These are phyloP conservation scores for Pristis pectinata DNA, from an alignment of 2,797 vertebrate genomes.

Conservation along the genomic window DNA sequence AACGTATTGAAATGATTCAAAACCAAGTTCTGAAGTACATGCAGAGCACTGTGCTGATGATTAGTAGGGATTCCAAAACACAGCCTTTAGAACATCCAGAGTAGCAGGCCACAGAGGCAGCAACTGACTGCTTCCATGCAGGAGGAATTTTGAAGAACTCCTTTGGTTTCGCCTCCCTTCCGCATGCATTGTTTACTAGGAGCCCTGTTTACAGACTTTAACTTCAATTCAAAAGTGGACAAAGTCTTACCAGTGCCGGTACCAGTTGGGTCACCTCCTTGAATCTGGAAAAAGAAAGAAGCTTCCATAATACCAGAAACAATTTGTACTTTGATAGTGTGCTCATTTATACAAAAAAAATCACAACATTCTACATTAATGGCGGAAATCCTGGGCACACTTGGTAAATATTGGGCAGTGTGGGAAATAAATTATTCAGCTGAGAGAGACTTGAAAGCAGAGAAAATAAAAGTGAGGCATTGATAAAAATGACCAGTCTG, in stretches of 20 bases:
- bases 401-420: background rate
- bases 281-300: slow-evolving; percentile 68
- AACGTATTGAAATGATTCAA: background rate
- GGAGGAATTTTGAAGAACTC: background rate
- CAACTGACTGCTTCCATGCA: background rate
- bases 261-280: slow-evolving; percentile 93
- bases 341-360: background rate
- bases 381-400: background rate
- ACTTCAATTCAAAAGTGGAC: background rate
- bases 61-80: background rate
- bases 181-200: background rate
- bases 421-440: background rate
- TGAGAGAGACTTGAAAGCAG: background rate
- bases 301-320: background rate
- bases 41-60: background rate
- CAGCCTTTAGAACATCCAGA: background rate
- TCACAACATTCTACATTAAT: background rate
- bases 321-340: background rate
- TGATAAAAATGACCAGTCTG: background rate
- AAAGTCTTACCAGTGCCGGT: slow-evolving; percentile 78
- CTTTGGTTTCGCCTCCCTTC: background rate
- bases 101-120: background rate
- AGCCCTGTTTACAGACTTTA: background rate
- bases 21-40: background rate
- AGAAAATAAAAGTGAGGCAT: no score